These are phyloP conservation scores for Poicephalus gulielmi DNA, from an alignment of 2,113 vertebrate species.

Conservation along the genomic window DNA sequence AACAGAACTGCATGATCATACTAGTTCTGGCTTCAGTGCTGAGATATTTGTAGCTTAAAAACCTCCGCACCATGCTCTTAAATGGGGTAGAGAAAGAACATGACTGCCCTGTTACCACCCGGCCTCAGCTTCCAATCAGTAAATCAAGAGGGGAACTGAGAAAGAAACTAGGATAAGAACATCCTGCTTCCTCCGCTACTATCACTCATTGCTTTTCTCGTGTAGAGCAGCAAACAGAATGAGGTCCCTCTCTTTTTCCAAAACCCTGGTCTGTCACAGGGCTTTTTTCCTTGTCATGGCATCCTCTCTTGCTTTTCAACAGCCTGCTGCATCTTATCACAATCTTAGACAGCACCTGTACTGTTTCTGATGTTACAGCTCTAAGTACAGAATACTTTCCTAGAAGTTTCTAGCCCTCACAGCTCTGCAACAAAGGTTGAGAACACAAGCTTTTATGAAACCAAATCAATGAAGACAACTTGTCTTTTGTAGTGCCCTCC, in stretches of 20 bases:
- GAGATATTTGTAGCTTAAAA: background rate
- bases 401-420: background rate
- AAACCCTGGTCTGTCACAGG: background rate
- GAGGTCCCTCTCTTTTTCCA: background rate
- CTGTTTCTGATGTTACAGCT: background rate
- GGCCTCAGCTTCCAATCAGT: background rate
- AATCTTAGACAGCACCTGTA: background rate
- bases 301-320: background rate
- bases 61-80: background rate
- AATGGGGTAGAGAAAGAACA: background rate
- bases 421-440: background rate
- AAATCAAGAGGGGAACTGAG: slow-evolving; percentile 26
- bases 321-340: background rate
- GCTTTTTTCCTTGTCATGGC: background rate
- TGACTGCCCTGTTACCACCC: background rate
- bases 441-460: background rate
- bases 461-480: background rate
- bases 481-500: background rate
- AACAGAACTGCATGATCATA: background rate
- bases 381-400: background rate
- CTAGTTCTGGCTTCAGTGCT: background rate
- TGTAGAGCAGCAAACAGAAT: background rate
- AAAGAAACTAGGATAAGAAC: slow-evolving; percentile 49
- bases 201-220: background rate
- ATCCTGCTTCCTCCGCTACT: slow-evolving; percentile 4